A percentile compares a stretch with the other conserved stretches of the same genome.
Conservation (phyloP, 2,888 invertebrate species). For the Drosophila phalerata region DNA sequence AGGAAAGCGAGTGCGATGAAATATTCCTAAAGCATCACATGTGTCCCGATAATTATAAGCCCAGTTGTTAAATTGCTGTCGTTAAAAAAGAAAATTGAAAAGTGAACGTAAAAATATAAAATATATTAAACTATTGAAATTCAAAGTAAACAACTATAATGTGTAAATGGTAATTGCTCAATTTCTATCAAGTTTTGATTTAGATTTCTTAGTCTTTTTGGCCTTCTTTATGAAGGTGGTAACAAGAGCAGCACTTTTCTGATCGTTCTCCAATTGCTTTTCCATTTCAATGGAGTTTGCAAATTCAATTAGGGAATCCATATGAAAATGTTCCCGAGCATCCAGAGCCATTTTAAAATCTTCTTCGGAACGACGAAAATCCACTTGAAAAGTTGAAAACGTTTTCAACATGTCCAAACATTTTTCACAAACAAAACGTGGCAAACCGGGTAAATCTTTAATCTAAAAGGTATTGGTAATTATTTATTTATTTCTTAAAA, state of each 20-base stretch:
- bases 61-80: slow-evolving; percentile 40
- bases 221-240: slow-evolving; percentile 35
- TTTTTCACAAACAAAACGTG: slow-evolving; percentile 50
- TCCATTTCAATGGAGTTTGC: slow-evolving; percentile 36
- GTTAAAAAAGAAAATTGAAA: background rate
- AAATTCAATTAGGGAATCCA: slow-evolving; percentile 32
- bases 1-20: background rate
- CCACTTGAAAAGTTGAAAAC: slow-evolving; percentile 50
- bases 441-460: slow-evolving; percentile 41
- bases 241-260: slow-evolving; percentile 27
- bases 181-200: slow-evolving; percentile 17
- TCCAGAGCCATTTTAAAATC: slow-evolving; percentile 38
- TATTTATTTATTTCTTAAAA: background rate
- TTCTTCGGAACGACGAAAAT: slow-evolving; percentile 56
- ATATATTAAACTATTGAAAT: slow-evolving; percentile 13
- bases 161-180: background rate
- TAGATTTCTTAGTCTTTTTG: slow-evolving; percentile 38
- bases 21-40: background rate
- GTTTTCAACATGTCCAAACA: slow-evolving; percentile 34
- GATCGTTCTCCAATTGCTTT: slow-evolving; percentile 29
- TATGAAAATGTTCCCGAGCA: slow-evolving; percentile 22
- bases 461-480: slow-evolving; percentile 17
- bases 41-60: slow-evolving; percentile 53
- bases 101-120: slow-evolving; percentile 13
- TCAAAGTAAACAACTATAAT: background rate